Evolutionary conservation across 2,113 vertebrate genomes (phyloP).

Genomic region (Mionectes macconnelli): DNA sequence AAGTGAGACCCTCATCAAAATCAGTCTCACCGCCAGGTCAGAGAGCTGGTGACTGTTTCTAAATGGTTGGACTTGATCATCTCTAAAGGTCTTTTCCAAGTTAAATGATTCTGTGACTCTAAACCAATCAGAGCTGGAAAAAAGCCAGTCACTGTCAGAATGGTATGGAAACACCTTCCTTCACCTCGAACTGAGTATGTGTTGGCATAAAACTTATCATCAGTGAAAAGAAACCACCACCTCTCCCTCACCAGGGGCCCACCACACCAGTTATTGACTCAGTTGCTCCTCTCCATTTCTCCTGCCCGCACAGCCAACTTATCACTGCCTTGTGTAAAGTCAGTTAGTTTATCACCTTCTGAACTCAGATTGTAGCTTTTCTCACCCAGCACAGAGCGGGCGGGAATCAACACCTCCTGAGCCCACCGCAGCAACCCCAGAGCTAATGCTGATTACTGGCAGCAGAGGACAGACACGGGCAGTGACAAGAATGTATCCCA

Average conservation of each 20-base stretch:
- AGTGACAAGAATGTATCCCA: rapidly evolving
- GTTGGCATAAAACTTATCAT: background rate
- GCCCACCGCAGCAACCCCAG: background rate
- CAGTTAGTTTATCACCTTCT: background rate
- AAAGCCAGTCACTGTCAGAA: background rate
- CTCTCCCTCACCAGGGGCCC: background rate
- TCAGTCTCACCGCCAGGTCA: background rate
- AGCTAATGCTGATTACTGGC: background rate
- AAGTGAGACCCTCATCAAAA: background rate
- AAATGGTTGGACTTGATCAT: background rate
- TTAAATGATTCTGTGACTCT: background rate
- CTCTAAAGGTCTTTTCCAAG: background rate
- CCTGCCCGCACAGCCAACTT: background rate
- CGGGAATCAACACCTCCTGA: background rate
- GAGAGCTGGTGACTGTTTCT: background rate
- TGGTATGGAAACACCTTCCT: background rate
- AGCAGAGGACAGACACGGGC: background rate
- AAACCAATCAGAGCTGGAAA: background rate
- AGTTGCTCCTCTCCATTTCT: background rate
- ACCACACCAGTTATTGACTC: background rate
- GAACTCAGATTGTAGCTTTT: background rate
- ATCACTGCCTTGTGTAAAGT: background rate
- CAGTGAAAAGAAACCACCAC: background rate
- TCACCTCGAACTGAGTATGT: rapidly evolving
- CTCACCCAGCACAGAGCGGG: background rate